phyloP scores from a whole-genome alignment of 2,888 invertebrate species.

The Cheilosia variabilis region DNA sequence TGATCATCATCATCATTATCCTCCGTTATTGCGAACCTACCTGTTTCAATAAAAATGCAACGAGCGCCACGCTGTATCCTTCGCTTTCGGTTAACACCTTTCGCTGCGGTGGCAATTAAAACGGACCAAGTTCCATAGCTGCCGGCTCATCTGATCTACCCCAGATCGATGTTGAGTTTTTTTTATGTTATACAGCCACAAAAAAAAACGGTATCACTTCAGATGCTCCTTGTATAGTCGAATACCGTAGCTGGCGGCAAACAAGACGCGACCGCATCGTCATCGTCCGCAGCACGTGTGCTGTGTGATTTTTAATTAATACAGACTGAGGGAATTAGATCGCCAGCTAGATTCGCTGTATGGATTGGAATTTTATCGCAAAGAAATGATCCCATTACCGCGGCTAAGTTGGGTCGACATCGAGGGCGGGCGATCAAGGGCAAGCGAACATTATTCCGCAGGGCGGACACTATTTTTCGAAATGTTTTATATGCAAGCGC shows the following conservation, averaged over 20 bases:
- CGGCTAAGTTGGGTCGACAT: slow-evolving; percentile 13
- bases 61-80: slow-evolving; percentile 55
- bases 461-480: slow-evolving; percentile 62
- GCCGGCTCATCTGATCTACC: slow-evolving; percentile 55
- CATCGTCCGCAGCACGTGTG: slow-evolving; percentile 55
- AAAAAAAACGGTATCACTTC: slow-evolving; percentile 53
- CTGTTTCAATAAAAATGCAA: slow-evolving; percentile 9
- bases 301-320: slow-evolving; percentile 69
- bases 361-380: slow-evolving; percentile 71
- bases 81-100: slow-evolving; percentile 69
- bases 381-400: slow-evolving; percentile 50
- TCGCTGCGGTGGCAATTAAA: slow-evolving; percentile 64
- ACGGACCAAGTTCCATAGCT: slow-evolving; percentile 73
- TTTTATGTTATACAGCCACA: background rate
- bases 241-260: slow-evolving; percentile 50
- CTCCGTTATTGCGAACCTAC: slow-evolving; percentile 63
- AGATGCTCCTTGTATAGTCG: slow-evolving; percentile 40
- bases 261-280: slow-evolving; percentile 36
- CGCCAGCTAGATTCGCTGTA: slow-evolving; percentile 63
- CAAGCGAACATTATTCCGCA: slow-evolving; percentile 46
- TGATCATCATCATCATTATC: slow-evolving; percentile 67
- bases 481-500: slow-evolving; percentile 43
- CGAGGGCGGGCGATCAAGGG: slow-evolving; percentile 38
- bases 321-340: slow-evolving; percentile 60
- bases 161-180: slow-evolving; percentile 28